phyloP scores from a whole-genome alignment of 2,888 invertebrate genomes.

The Carcina quercana region DNA sequence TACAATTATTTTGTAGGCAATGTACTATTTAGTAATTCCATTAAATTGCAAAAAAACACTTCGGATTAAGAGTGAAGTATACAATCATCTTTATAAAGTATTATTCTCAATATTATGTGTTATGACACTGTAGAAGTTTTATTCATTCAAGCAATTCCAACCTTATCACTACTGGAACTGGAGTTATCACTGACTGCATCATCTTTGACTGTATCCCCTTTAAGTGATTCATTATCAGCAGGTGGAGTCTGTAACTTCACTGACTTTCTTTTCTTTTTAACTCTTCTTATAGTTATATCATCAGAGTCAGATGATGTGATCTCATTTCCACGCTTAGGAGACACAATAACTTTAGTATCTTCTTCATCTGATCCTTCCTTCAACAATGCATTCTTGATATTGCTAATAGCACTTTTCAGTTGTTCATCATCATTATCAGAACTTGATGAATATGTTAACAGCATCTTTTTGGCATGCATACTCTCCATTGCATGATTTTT shows the following conservation, averaged over 20 bases:
- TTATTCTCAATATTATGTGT: no score
- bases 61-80: no score
- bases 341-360: slow-evolving; percentile 9
- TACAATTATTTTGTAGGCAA: no score
- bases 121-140: no score
- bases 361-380: slow-evolving; percentile 30
- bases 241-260: slow-evolving; percentile 5
- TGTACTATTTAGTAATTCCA: no score
- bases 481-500: slow-evolving; percentile 44
- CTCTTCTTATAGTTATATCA: slow-evolving; percentile 11
- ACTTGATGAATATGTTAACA: slow-evolving; percentile 46
- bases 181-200: neutral
- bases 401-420: slow-evolving; percentile 29
- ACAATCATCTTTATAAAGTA: no score
- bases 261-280: slow-evolving; percentile 6
- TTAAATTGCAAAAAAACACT: no score
- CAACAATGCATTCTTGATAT: slow-evolving; percentile 38
- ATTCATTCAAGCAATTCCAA: no score
- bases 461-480: slow-evolving; percentile 49
- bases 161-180: neutral
- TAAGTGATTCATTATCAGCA: neutral
- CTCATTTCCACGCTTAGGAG: slow-evolving; percentile 10
- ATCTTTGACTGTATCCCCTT: neutral
- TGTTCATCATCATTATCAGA: slow-evolving; percentile 55
- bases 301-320: slow-evolving; percentile 27